Conservation (phyloP, 2,888 invertebrate genomes). For the Dicyrtoma fusca region DNA sequence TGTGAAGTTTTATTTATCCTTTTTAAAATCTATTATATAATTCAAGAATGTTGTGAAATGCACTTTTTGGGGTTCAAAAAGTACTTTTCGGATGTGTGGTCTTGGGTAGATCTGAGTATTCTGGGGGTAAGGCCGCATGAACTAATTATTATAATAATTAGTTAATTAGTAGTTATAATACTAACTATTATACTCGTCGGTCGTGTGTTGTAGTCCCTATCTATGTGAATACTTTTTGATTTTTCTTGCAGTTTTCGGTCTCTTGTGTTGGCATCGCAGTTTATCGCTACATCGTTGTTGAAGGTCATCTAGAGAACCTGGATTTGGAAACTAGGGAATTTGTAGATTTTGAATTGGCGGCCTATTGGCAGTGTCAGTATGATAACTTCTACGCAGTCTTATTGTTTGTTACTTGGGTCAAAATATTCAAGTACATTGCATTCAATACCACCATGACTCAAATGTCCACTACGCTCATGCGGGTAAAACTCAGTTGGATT, state of each 20-base stretch:
- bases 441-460: constrained; percentile 77
- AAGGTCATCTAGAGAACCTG: constrained; percentile 58
- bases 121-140: constrained; percentile 41
- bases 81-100: constrained; percentile 45
- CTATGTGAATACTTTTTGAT: no score
- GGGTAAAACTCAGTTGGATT: no score
- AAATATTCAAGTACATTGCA: constrained; percentile 76
- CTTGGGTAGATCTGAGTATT: constrained; percentile 42
- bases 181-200: no score
- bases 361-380: constrained; percentile 65
- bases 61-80: constrained; percentile 15
- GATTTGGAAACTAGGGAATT: constrained; percentile 59
- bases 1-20: constrained; percentile 62
- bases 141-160: no score
- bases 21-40: constrained; percentile 63
- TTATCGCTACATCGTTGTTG: constrained; percentile 61
- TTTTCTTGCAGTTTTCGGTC: constrained; percentile 61
- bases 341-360: constrained; percentile 67
- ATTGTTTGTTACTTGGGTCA: constrained; percentile 72
- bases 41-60: constrained; percentile 62
- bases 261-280: constrained; percentile 63
- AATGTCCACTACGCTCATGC: constrained; percentile 69
- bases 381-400: constrained; percentile 67
- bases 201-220: no score
- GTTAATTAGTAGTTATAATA: no score